A percentile compares a stretch with the other conserved stretches of the same genome.
Conservation (phyloP, 2,888 invertebrate genomes). For the Platerodrilus igneus region DNA sequence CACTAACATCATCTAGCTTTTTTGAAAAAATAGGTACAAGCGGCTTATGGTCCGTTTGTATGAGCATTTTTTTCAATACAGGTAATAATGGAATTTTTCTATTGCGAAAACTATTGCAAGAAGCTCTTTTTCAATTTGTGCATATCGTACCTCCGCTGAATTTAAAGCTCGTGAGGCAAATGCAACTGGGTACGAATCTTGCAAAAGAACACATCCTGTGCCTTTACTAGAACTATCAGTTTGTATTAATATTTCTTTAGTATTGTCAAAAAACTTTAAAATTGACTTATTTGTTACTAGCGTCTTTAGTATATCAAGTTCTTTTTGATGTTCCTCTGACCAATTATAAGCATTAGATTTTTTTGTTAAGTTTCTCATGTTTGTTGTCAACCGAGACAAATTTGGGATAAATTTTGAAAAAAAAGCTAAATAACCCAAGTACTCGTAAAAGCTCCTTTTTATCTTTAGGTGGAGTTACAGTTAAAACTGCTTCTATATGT, state of each 20-base stretch:
- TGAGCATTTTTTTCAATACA: too few relatives aligned
- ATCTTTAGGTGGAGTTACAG: slow-evolving; percentile 6
- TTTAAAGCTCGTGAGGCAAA: slow-evolving; percentile 22
- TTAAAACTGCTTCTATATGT: slow-evolving; percentile 12
- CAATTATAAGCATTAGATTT: slow-evolving; percentile 48
- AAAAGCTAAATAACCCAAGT: slow-evolving; percentile 20
- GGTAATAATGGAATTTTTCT: too few relatives aligned
- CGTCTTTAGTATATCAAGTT: slow-evolving; percentile 12
- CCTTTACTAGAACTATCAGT: slow-evolving; percentile 21
- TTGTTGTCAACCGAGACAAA: slow-evolving; percentile 11
- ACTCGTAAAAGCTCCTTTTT: slow-evolving; percentile 13
- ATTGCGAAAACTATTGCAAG: too few relatives aligned
- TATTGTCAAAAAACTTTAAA: slow-evolving; percentile 30
- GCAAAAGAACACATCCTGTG: slow-evolving; percentile 21
- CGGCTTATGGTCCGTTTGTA: too few relatives aligned
- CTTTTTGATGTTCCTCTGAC: slow-evolving; percentile 30
- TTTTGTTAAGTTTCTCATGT: slow-evolving; percentile 7
- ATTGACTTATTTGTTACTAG: slow-evolving; percentile 2
- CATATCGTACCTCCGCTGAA: slow-evolving; percentile 26
- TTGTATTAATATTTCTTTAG: slow-evolving; percentile 12
- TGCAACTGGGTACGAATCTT: slow-evolving; percentile 20
- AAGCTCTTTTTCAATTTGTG: slow-evolving; percentile 39
- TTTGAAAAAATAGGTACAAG: too few relatives aligned
- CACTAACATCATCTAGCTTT: too few relatives aligned
- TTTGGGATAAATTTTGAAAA: slow-evolving; percentile 19